These are phyloP conservation scores for Urosaurus nigricauda DNA, from an alignment of 2,797 vertebrate genomes.

Conservation along the genomic window DNA sequence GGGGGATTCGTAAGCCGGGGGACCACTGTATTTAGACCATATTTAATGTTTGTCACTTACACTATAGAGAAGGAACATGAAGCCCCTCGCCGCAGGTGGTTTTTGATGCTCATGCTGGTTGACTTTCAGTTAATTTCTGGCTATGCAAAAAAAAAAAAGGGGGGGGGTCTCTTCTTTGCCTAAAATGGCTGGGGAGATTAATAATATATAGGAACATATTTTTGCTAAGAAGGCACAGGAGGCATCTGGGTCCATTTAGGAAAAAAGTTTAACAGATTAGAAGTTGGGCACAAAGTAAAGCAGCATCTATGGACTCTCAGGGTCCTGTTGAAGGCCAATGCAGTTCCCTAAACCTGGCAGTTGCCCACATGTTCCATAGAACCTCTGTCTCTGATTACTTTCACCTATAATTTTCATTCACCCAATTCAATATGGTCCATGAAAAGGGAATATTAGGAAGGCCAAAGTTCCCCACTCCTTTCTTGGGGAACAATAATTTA, in stretches of 20 bases:
- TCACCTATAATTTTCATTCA: neutral
- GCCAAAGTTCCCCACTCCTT: neutral
- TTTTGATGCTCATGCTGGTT: too few relatives aligned
- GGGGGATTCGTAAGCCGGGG: too few relatives aligned
- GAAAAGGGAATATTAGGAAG: neutral
- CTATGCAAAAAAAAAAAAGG: too few relatives aligned
- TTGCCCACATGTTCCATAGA: neutral
- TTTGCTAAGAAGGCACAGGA: too few relatives aligned
- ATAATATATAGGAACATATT: too few relatives aligned
- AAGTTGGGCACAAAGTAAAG: neutral
- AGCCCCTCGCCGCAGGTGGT: too few relatives aligned
- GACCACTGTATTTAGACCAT: neutral
- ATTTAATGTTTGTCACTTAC: slow-evolving; percentile 8
- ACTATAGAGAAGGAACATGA: neutral
- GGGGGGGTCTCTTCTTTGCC: too few relatives aligned
- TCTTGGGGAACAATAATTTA: neutral
- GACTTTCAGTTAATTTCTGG: too few relatives aligned
- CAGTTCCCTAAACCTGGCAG: too few relatives aligned
- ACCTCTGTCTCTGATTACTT: neutral
- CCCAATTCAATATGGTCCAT: neutral
- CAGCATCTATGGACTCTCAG: too few relatives aligned
- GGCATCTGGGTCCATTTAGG: neutral
- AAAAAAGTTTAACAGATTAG: neutral
- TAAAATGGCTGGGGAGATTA: too few relatives aligned
- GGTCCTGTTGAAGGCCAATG: too few relatives aligned